phyloP scores from a whole-genome alignment of 2,113 vertebrate species.

The Oenanthe oenanthe region DNA sequence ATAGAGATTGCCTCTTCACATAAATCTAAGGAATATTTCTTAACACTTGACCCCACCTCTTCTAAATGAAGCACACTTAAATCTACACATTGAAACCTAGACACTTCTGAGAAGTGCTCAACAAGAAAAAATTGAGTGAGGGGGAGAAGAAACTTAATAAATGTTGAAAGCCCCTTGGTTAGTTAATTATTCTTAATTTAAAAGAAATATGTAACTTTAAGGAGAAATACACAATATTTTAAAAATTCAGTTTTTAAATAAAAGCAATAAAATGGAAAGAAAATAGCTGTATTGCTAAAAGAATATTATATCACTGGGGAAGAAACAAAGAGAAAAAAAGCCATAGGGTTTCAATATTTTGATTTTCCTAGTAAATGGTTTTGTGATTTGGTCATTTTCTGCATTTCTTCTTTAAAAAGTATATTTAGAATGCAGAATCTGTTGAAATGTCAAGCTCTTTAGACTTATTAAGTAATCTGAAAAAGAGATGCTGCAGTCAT shows the following conservation, averaged over 20 bases:
- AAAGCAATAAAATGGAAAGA: background rate
- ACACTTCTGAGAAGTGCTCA: background rate
- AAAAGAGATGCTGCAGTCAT: background rate
- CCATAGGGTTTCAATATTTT: background rate
- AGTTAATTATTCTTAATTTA: background rate
- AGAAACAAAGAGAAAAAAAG: background rate
- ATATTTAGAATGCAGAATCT: background rate
- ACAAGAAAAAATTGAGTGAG: rapidly evolving
- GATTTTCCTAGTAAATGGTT: background rate
- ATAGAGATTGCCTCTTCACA: background rate
- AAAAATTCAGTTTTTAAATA: background rate
- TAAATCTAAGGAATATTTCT: background rate
- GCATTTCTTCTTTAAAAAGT: background rate
- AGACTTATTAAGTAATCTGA: slow-evolving; percentile 10
- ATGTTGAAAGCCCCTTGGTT: background rate
- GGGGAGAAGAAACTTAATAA: background rate
- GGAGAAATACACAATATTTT: background rate
- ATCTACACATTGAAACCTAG: background rate
- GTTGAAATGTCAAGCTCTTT: background rate
- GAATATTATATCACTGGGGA: rapidly evolving
- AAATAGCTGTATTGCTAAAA: background rate
- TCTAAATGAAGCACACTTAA: background rate
- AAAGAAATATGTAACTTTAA: background rate
- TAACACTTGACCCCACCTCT: background rate
- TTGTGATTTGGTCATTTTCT: background rate